Conservation (phyloP, 1,140 invertebrate species). For the Laupala kohalensis region DNA sequence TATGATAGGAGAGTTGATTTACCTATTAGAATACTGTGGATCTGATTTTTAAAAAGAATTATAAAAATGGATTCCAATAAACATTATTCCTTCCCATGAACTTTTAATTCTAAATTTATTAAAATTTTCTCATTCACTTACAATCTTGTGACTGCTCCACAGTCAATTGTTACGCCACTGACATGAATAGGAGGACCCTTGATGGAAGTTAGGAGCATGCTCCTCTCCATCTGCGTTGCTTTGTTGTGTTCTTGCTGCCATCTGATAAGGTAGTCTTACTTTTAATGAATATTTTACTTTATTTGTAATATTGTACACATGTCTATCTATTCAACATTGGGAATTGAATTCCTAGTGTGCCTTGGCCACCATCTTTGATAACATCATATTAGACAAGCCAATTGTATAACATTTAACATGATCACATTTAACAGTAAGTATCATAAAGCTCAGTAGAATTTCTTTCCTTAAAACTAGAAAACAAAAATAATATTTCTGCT, state of each 20-base stretch:
- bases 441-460: background rate
- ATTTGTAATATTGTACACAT: background rate
- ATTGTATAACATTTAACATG: background rate
- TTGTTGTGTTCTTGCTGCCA: background rate
- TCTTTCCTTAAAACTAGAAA: background rate
- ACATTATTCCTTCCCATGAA: too few species aligned
- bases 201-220: too few species aligned
- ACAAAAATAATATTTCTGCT: background rate
- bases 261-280: background rate
- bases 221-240: background rate
- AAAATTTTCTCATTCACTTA: too few species aligned
- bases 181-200: too few species aligned
- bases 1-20: too few species aligned
- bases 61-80: too few species aligned
- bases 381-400: background rate
- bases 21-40: too few species aligned
- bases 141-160: too few species aligned
- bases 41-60: too few species aligned
- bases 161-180: too few species aligned
- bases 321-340: background rate
- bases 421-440: background rate
- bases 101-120: too few species aligned
- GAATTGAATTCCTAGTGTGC: background rate
- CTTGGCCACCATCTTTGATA: background rate
- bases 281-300: background rate